Base-by-base conservation (phyloP, 1,140 invertebrate species). In the Bombyx mandarina region DNA sequence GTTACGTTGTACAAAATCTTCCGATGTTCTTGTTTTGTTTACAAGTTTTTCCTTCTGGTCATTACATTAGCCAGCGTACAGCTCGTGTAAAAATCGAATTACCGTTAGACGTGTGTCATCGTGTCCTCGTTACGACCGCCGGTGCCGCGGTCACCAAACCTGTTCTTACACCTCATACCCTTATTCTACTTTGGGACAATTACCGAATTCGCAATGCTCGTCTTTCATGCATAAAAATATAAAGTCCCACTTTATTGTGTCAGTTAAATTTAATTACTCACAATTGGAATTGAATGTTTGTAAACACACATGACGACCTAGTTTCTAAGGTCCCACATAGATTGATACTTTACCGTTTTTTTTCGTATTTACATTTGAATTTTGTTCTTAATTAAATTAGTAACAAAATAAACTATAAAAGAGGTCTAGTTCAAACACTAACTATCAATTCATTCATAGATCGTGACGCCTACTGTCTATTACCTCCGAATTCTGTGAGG, bases 31-130 rank as follows among this genome's bases (percentile, higher is more conserved):
- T 52, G 42, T 52, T 54, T 57, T 57, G 54, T 57, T 51, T 66
- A 59, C n/a, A 42, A 67, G 56, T 62, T 77, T 83, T 81, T 78
- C 65, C 70, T 78, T 73, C 69, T 61, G 57, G 56, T 58, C 56
- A 62, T 64, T 56, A 70, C 63, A 60, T 65, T 67, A 65, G 67
- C 65, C 65, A 61, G 67, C 56, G 58, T 56, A 64, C 55, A 53
- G 55, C 48, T 60, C 56, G 65, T 64, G 72, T 72, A 77, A 82
- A 80, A 77, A 74, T 75, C 64, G 66, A 72, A 69, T 80, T 77
- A 88, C 82, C 76, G 86, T 81, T 83, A 81, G 76, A 77, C 78
- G 77, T 82, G 80, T 83, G 77, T 79, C 82, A 82, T 79, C 72
- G 73, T 66, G 76, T 70, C 78, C 80, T 87, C 83, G 71, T 75